phyloP scores from a whole-genome alignment of 2,113 vertebrate genomes.

The Tetrax tetrax region DNA sequence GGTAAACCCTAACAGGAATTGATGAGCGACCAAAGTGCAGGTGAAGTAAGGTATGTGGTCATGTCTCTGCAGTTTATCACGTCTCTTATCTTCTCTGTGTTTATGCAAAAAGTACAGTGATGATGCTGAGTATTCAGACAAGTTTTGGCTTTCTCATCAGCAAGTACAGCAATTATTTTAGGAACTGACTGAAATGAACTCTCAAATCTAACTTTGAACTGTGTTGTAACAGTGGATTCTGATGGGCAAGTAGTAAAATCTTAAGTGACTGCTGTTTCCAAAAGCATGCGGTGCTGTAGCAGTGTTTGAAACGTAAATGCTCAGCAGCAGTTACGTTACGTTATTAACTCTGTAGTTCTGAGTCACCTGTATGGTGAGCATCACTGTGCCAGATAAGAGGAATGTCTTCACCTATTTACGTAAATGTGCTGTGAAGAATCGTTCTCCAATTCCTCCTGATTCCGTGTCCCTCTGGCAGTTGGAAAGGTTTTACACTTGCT shows the following conservation, averaged over 20 bases:
- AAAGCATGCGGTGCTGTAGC: background rate
- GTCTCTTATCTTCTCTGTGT: background rate
- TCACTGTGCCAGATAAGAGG: background rate
- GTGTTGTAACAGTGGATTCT: background rate
- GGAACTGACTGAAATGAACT: background rate
- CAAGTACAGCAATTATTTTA: background rate
- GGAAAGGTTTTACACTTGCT: background rate
- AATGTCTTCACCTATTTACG: background rate
- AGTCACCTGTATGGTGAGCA: background rate
- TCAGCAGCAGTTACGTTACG: fast-evolving
- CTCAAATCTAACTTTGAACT: background rate
- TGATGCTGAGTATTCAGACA: background rate
- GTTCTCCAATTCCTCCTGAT: background rate
- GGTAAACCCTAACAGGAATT: background rate
- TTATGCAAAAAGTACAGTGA: background rate
- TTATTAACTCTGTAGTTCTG: background rate
- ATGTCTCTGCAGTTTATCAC: background rate
- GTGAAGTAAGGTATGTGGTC: background rate
- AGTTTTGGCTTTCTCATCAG: background rate
- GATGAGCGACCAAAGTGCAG: constrained; percentile 27
- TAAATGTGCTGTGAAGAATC: fast-evolving
- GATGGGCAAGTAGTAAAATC: background rate
- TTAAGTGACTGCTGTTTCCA: background rate
- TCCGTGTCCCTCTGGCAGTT: background rate
- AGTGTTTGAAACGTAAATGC: background rate